Evolutionary conservation across 2,797 vertebrate genomes (phyloP).

Genomic region (Syndactyla subalaris): DNA sequence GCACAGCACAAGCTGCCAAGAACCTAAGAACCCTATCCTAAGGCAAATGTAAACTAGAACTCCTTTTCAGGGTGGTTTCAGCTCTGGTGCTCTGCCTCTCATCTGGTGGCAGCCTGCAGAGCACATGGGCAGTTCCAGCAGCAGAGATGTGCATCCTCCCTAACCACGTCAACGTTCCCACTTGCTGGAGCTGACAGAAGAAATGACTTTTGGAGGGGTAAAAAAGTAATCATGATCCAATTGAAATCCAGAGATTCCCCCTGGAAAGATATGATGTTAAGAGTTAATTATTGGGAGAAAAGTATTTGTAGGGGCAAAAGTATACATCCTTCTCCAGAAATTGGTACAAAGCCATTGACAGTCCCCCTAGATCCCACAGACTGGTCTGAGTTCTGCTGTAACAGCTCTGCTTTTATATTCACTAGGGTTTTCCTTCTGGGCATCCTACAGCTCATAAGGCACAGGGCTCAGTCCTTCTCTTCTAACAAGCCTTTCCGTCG

Average conservation of each 20-base stretch:
- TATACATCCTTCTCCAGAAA: slow-evolving; percentile 1
- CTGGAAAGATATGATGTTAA: background rate
- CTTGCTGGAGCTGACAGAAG: background rate
- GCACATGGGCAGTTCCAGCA: background rate
- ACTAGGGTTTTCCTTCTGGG: slow-evolving; percentile 48
- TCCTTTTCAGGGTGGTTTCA: background rate
- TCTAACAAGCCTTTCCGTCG: slow-evolving; percentile 1
- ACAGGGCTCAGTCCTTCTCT: slow-evolving; percentile 19
- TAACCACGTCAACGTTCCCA: background rate
- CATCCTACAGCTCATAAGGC: slow-evolving; percentile 47
- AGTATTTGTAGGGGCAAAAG: background rate
- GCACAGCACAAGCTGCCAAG: background rate
- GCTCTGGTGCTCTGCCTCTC: background rate
- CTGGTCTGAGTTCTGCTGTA: background rate
- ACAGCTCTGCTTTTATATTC: slow-evolving; percentile 10
- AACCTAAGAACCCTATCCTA: background rate
- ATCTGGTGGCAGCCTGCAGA: slow-evolving; percentile 16
- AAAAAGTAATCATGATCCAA: background rate
- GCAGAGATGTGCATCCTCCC: background rate
- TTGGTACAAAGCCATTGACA: slow-evolving; percentile 11
- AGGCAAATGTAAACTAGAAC: background rate
- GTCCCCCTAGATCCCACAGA: background rate
- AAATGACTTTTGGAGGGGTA: rapidly evolving
- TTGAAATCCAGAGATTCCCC: background rate
- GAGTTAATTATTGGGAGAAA: slow-evolving; percentile 17